A percentile compares a stretch with the other conserved stretches of the same genome.
Conservation (phyloP, 2,113 vertebrate genomes). For the Tricholaema leucomelas region DNA sequence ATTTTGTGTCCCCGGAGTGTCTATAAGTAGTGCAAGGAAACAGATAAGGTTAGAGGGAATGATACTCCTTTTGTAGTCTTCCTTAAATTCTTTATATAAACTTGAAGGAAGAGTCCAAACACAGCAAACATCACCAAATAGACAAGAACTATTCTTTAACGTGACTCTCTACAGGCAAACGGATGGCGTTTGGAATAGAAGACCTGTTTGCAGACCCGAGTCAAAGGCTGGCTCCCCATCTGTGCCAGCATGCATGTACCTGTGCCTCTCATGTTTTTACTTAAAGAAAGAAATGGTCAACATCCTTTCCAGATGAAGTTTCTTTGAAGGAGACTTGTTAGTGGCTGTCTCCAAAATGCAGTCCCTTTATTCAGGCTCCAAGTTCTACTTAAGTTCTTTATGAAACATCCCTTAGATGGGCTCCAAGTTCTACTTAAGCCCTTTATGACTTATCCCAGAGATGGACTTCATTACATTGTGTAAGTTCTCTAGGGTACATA, state of each 20-base stretch:
- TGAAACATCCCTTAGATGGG: neutral
- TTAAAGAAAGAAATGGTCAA: neutral
- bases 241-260: neutral
- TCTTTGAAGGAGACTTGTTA: neutral
- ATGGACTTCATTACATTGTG: accelerated
- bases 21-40: conserved; percentile 43
- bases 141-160: neutral
- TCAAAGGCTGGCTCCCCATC: neutral
- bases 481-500: neutral
- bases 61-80: neutral
- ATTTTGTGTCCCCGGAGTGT: neutral
- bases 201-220: neutral
- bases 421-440: neutral
- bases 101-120: neutral
- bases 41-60: conserved; percentile 32
- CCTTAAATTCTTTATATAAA: conserved; percentile 24
- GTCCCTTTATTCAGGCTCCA: neutral
- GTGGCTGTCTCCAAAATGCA: neutral
- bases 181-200: neutral
- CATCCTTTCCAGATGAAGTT: neutral
- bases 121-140: neutral
- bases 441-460: too few relatives aligned
- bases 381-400: neutral
- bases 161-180: neutral
- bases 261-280: neutral